Percentiles rank a stretch among this genome's conserved stretches.
These are phyloP conservation scores for Micrasema longulum DNA, from an alignment of 1,140 invertebrate genomes.

Conservation along the genomic window DNA sequence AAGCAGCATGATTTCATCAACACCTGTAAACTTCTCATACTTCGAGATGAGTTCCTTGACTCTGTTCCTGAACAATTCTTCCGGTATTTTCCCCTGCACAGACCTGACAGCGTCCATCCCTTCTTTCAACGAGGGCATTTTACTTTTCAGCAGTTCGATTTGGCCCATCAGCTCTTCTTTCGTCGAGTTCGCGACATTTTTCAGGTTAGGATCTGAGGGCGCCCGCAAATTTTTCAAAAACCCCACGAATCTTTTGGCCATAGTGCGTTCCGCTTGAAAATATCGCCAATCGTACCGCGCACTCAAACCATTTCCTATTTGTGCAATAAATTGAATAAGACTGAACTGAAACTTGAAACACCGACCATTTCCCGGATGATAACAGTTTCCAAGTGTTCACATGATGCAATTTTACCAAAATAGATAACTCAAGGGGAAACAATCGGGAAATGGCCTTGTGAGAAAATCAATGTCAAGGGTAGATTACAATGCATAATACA, in stretches of 20 bases:
- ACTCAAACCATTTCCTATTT: constrained; percentile 4
- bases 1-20: constrained; percentile 65
- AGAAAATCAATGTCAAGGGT: constrained; percentile 6
- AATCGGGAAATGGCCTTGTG: not conserved
- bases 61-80: constrained; percentile 12
- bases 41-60: constrained; percentile 46
- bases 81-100: constrained; percentile 7
- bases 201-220: constrained; percentile 36
- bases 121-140: constrained; percentile 27
- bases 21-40: constrained; percentile 67
- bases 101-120: constrained; percentile 28
- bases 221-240: constrained; percentile 33
- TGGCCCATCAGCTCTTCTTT: constrained; percentile 30
- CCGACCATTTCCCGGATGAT: not conserved
- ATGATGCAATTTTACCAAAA: constrained; percentile 35
- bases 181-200: constrained; percentile 19
- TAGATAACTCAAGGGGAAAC: constrained; percentile 22
- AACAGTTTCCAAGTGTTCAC: constrained; percentile 18
- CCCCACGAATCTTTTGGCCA: constrained; percentile 34
- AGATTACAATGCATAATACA: not conserved
- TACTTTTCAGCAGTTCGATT: constrained; percentile 25
- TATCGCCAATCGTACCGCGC: not conserved
- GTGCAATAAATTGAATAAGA: not conserved
- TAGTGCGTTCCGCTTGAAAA: not conserved
- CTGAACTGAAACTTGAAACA: not conserved